Evolutionary conservation across 2,113 vertebrate genomes (phyloP).

Genomic region (Lamprotornis superbus): DNA sequence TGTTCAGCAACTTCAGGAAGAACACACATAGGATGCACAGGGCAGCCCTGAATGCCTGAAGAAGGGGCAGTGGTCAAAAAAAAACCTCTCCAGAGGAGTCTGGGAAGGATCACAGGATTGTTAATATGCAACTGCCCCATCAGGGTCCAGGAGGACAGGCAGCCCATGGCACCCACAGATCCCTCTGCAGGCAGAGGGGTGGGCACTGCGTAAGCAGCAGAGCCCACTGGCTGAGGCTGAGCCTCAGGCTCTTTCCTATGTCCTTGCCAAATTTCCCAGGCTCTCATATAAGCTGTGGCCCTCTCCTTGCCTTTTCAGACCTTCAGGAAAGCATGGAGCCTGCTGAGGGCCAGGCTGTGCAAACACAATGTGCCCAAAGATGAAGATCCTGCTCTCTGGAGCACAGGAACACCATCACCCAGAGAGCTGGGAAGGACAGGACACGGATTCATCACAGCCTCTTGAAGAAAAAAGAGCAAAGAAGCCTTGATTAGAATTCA

Average conservation of each 20-base stretch:
- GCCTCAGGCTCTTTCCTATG: neutral
- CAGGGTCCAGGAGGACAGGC: neutral
- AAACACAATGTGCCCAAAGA: neutral
- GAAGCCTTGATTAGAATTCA: neutral
- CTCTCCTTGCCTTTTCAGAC: neutral
- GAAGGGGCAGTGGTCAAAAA: neutral
- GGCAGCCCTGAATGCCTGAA: neutral
- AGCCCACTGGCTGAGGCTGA: rapidly evolving
- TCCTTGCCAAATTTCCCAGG: neutral
- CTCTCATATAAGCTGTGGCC: neutral
- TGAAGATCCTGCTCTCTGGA: neutral
- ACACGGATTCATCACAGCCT: rapidly evolving
- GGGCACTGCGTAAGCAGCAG: neutral
- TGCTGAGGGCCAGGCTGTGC: neutral
- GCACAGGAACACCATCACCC: neutral
- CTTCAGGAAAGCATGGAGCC: neutral
- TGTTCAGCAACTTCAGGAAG: conserved; percentile 25
- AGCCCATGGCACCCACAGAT: neutral
- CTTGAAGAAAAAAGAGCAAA: neutral
- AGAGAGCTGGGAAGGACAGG: neutral
- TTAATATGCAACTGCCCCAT: neutral
- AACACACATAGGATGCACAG: neutral
- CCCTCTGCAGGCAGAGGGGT: neutral
- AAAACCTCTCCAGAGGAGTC: neutral
- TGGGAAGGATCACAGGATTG: neutral